Conservation (phyloP, 2,797 vertebrate genomes). For the Enteromius mattozi region DNA sequence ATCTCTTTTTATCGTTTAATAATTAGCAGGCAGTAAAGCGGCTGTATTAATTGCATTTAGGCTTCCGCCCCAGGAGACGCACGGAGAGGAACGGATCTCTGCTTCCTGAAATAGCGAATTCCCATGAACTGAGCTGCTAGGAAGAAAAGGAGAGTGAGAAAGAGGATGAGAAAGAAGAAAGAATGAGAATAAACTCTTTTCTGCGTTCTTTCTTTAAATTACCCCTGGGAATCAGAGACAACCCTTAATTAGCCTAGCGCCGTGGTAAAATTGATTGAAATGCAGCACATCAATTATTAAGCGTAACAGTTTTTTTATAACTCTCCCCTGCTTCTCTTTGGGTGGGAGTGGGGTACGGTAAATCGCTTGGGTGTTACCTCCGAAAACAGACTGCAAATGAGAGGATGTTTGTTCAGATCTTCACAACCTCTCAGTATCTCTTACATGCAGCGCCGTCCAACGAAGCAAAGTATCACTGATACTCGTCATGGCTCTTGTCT, state of each 20-base stretch:
- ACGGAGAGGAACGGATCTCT: slow-evolving; percentile 78
- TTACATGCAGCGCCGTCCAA: background rate
- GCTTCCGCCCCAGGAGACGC: slow-evolving; percentile 81
- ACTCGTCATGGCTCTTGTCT: background rate
- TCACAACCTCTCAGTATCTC: slow-evolving; percentile 18
- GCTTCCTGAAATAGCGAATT: slow-evolving; percentile 94
- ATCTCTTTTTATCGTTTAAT: slow-evolving; percentile 89
- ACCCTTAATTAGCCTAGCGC: slow-evolving; percentile 98
- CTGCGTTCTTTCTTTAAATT: slow-evolving; percentile 82
- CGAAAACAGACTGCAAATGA: slow-evolving; percentile 52
- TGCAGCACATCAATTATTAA: slow-evolving; percentile 92
- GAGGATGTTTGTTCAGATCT: slow-evolving; percentile 18
- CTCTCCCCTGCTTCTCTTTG: slow-evolving; percentile 76
- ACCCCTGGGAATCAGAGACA: slow-evolving; percentile 89
- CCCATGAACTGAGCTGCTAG: slow-evolving; percentile 86
- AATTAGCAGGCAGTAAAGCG: slow-evolving; percentile 89
- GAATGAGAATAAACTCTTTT: slow-evolving; percentile 83
- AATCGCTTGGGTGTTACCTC: slow-evolving; percentile 66
- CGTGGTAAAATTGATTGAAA: slow-evolving; percentile 89
- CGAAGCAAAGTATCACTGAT: background rate
- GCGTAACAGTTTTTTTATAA: slow-evolving; percentile 79
- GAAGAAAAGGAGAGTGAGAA: slow-evolving; percentile 76
- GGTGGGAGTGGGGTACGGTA: slow-evolving; percentile 64
- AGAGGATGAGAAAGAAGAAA: slow-evolving; percentile 69
- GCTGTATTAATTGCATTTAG: slow-evolving; percentile 91